These are phyloP conservation scores for Vimba vimba DNA, from an alignment of 2,113 vertebrate genomes.

Conservation along the genomic window DNA sequence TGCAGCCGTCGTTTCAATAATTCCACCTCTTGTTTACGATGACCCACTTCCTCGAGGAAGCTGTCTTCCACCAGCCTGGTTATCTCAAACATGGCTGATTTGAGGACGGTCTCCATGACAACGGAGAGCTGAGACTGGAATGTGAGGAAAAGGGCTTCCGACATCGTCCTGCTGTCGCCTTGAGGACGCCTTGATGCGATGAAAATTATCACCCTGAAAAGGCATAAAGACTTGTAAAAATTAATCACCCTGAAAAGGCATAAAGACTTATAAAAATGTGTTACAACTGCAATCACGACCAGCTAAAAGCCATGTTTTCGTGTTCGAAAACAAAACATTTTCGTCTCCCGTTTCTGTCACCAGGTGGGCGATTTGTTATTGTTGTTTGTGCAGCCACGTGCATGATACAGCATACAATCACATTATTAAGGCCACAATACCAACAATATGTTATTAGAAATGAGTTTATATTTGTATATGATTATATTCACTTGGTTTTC, in stretches of 20 bases:
- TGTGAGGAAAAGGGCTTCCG: constrained; percentile 52
- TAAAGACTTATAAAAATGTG: too few relatives aligned
- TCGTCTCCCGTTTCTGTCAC: not conserved
- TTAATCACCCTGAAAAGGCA: too few relatives aligned
- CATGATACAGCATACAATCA: not conserved
- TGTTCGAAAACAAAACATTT: not conserved
- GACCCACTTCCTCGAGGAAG: constrained; percentile 62
- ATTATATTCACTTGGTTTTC: not conserved
- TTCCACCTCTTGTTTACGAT: constrained; percentile 57
- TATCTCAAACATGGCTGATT: constrained; percentile 63
- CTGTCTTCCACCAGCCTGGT: constrained; percentile 62
- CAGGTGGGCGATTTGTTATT: constrained; percentile 9
- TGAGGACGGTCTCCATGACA: constrained; percentile 65
- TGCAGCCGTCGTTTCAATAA: constrained; percentile 54
- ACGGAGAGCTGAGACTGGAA: constrained; percentile 64
- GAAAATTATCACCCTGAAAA: not conserved
- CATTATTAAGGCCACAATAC: not conserved
- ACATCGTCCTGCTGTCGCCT: constrained; percentile 30
- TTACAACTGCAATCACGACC: not conserved
- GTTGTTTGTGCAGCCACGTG: constrained; percentile 30
- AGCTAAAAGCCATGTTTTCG: not conserved
- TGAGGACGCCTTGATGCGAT: not conserved
- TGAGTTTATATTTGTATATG: not conserved
- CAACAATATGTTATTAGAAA: not conserved
- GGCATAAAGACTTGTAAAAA: not conserved